Conservation (phyloP, 2,888 invertebrate genomes). For the Dascillus cervinus region DNA sequence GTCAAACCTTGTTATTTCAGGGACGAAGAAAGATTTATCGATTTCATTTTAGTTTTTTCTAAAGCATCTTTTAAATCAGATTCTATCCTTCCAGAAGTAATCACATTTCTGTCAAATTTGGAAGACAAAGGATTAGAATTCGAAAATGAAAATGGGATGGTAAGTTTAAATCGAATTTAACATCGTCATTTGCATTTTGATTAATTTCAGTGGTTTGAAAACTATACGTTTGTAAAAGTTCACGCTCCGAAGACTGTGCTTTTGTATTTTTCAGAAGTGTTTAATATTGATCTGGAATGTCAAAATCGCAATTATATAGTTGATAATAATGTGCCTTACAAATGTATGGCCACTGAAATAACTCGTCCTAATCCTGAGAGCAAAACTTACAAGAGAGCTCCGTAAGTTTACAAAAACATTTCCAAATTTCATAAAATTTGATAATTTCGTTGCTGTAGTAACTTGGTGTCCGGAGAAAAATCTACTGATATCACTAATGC, state of each 20-base stretch:
- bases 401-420: conserved; percentile 19
- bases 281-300: conserved; percentile 24
- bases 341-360: conserved; percentile 26
- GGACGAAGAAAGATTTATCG: conserved; percentile 20
- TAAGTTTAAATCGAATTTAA: conserved; percentile 12
- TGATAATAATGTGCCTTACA: conserved; percentile 12
- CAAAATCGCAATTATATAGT: conserved; percentile 19
- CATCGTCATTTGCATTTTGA: conserved; percentile 1
- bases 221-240: conserved; percentile 31
- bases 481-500: conserved; percentile 26
- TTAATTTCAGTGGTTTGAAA: conserved; percentile 19
- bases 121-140: conserved; percentile 27
- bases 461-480: conserved; percentile 12
- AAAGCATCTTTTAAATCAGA: conserved; percentile 13
- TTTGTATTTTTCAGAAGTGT: conserved; percentile 21
- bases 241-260: conserved; percentile 31
- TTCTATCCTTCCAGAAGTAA: conserved; percentile 15
- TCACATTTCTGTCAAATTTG: conserved; percentile 26
- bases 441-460: too few relatives aligned
- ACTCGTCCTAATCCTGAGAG: conserved; percentile 18
- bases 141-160: conserved; percentile 23
- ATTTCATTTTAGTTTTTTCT: conserved; percentile 27
- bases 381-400: conserved; percentile 22
- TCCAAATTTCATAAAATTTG: too few relatives aligned
- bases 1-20: too few relatives aligned